Percentiles rank a stretch among this genome's conserved stretches.
These are phyloP conservation scores for Melieria omissa DNA, from an alignment of 2,888 invertebrate species.

Conservation along the genomic window DNA sequence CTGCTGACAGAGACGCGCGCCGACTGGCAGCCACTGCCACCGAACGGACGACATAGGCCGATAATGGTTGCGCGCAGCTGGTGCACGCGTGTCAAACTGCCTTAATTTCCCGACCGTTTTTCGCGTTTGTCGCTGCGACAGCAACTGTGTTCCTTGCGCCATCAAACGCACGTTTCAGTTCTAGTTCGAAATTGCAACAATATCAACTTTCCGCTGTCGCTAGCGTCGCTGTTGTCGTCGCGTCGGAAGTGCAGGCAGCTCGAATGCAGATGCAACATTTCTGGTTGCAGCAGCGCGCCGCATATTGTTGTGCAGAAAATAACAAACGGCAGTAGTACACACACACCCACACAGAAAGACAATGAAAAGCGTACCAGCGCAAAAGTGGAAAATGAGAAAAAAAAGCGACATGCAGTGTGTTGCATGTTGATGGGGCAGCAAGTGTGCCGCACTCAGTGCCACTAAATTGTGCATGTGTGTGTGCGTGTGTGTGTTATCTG, in stretches of 20 bases:
- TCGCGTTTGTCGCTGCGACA: no score
- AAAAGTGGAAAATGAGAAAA: no score
- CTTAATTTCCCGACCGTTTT: neutral
- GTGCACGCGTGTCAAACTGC: neutral
- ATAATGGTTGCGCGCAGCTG: neutral
- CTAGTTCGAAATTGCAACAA: slow-evolving; percentile 35
- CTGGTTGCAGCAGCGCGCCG: neutral
- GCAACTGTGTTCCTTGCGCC: neutral
- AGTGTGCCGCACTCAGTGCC: no score
- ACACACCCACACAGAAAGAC: no score
- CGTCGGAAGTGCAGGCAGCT: neutral
- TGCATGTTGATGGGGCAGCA: no score
- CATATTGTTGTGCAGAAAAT: neutral
- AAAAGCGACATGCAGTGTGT: no score
- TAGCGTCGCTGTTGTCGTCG: neutral
- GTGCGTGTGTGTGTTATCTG: no score
- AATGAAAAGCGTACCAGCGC: no score
- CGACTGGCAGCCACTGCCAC: neutral
- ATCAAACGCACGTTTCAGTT: slow-evolving; percentile 21
- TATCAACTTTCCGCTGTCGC: slow-evolving; percentile 29
- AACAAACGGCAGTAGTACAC: neutral
- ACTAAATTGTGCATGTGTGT: no score
- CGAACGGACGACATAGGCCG: neutral
- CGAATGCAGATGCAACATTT: neutral
- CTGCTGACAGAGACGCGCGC: no score